Evolutionary conservation across 53 echinoderm and acorn worm species (phyloP).

Genomic region (Pentamera pediparva): DNA sequence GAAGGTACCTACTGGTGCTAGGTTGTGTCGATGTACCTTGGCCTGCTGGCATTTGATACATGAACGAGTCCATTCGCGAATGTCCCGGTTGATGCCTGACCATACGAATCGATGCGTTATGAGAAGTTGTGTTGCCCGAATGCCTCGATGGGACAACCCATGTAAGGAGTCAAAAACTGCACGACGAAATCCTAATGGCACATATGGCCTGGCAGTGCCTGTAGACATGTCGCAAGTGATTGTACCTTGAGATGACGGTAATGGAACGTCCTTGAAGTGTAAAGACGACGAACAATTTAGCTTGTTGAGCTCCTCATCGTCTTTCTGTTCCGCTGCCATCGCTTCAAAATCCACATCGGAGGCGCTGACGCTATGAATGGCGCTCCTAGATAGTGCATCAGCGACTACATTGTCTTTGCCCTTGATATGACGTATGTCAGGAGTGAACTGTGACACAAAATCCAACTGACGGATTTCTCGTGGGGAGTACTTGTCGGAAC

Average conservation of each 20-base stretch:
- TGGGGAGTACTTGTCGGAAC: slow-evolving; percentile 36
- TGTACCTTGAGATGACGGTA: neutral
- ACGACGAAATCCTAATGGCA: slow-evolving; percentile 19
- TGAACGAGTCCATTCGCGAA: slow-evolving; percentile 39
- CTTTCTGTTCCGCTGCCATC: neutral
- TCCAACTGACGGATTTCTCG: slow-evolving; percentile 37
- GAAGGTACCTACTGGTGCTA: neutral
- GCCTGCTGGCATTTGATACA: slow-evolving; percentile 44
- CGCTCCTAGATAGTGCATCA: neutral
- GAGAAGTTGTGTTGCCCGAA: slow-evolving; percentile 51
- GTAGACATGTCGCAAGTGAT: slow-evolving; percentile 18
- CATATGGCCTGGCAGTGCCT: slow-evolving; percentile 26
- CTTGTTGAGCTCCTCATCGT: neutral
- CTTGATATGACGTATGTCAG: slow-evolving; percentile 27
- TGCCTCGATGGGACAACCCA: slow-evolving; percentile 48
- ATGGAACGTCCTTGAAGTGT: neutral
- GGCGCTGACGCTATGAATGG: neutral
- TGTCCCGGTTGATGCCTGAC: slow-evolving; percentile 47
- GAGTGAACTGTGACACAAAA: slow-evolving; percentile 24
- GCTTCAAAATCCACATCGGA: neutral
- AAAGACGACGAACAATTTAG: neutral
- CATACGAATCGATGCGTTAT: slow-evolving; percentile 47
- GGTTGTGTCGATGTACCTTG: neutral
- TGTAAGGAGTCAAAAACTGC: slow-evolving; percentile 42
- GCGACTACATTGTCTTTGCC: slow-evolving; percentile 15